A percentile compares a stretch with the other conserved stretches of the same genome.
These are phyloP conservation scores for Ectemnius lituratus DNA, from an alignment of 2,888 invertebrate species.

Conservation along the genomic window DNA sequence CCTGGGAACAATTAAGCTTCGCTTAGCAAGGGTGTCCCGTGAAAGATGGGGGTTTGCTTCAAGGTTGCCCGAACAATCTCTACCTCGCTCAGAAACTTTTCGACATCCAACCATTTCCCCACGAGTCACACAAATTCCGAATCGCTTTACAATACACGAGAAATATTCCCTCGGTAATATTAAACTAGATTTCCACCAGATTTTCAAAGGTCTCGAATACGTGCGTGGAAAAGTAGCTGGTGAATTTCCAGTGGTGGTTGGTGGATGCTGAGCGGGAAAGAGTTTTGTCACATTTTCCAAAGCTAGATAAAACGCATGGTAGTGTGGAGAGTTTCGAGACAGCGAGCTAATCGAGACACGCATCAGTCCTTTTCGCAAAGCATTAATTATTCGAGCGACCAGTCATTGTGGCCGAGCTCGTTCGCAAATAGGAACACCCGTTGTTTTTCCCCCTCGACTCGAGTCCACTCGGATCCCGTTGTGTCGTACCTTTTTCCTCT, in stretches of 20 bases:
- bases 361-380: slow-evolving; percentile 14
- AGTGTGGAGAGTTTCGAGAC: neutral
- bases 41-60: neutral
- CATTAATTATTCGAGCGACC: slow-evolving; percentile 38
- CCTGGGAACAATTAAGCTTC: neutral
- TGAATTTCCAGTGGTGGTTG: no score
- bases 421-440: no score
- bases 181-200: no score
- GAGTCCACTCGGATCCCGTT: neutral
- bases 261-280: no score
- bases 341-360: slow-evolving; percentile 24
- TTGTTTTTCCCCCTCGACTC: no score
- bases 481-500: slow-evolving; percentile 8
- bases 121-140: no score
- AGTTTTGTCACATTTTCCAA: neutral
- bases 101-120: no score
- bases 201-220: slow-evolving; percentile 17
- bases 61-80: no score
- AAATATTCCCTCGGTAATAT: no score
- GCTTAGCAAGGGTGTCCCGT: neutral
- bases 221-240: neutral
- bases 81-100: no score
- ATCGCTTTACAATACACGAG: no score
- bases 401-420: slow-evolving; percentile 5
- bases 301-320: no score